These are phyloP conservation scores for Homalodisca vitripennis DNA, from an alignment of 1,140 invertebrate genomes.

Conservation along the genomic window DNA sequence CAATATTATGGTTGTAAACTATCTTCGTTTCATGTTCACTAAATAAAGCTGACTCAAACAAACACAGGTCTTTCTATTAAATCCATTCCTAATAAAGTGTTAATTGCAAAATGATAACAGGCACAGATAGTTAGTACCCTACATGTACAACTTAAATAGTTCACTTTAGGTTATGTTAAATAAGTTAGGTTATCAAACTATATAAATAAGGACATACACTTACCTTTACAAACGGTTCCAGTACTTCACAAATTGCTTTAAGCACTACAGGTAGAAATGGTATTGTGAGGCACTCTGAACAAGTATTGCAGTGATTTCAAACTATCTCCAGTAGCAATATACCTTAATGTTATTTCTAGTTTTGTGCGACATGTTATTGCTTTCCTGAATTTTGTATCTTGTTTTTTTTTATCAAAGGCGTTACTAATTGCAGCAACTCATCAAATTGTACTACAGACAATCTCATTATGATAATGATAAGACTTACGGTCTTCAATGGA, in stretches of 20 bases:
- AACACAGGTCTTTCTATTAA: too few species aligned
- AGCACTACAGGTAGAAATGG: constrained; percentile 8
- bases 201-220: background rate
- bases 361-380: constrained; percentile 13
- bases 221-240: constrained; percentile 1
- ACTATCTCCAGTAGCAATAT: too few species aligned
- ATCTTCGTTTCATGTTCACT: too few species aligned
- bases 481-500: background rate
- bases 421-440: background rate
- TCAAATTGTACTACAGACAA: constrained; percentile 5
- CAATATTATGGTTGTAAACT: too few species aligned
- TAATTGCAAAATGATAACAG: too few species aligned
- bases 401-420: background rate
- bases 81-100: too few species aligned
- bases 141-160: too few species aligned
- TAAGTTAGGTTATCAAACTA: background rate
- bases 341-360: constrained; percentile 15
- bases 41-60: background rate
- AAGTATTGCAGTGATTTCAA: constrained; percentile 4
- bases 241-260: constrained; percentile 11
- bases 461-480: constrained; percentile 7
- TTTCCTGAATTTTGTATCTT: constrained; percentile 5
- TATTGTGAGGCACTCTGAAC: constrained; percentile 11
- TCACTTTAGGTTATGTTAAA: background rate
- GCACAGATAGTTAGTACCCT: too few species aligned